Evolutionary conservation across 2,797 vertebrate species (phyloP).

Genomic region (Tauraco hartlaubi): DNA sequence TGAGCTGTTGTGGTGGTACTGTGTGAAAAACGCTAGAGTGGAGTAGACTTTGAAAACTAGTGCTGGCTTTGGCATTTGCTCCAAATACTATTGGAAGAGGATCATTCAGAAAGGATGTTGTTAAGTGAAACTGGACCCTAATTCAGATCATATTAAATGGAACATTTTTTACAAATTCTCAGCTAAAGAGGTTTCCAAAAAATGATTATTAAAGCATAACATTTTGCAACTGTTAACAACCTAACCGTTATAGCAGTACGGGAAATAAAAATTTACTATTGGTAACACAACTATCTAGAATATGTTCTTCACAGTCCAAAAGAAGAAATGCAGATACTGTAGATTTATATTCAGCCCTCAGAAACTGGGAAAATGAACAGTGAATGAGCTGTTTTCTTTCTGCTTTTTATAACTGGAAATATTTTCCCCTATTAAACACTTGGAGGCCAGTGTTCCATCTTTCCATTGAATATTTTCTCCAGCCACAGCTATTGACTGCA

Average conservation of each 20-base stretch:
- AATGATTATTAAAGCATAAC: conserved; percentile 10
- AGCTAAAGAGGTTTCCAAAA: conserved; percentile 20
- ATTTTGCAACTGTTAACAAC: conserved; percentile 47
- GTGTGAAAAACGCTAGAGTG: conserved; percentile 1
- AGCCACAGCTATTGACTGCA: not conserved
- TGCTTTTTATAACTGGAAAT: conserved; percentile 30
- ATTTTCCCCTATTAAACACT: conserved; percentile 3
- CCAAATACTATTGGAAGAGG: conserved; percentile 25
- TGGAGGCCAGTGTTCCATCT: not conserved
- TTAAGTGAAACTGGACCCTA: conserved; percentile 28
- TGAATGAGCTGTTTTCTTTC: conserved; percentile 27
- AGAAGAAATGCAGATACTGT: conserved; percentile 9
- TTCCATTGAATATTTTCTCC: conserved; percentile 13
- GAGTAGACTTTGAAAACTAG: not conserved
- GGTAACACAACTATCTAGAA: conserved; percentile 35
- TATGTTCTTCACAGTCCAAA: conserved; percentile 23
- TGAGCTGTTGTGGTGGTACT: conserved; percentile 24
- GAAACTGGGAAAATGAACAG: conserved; percentile 22
- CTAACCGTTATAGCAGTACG: not conserved
- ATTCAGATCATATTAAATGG: conserved; percentile 1
- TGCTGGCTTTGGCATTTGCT: conserved; percentile 30
- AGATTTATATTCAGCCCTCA: conserved; percentile 13
- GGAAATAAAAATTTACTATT: conserved; percentile 57
- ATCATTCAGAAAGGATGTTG: conserved; percentile 41
- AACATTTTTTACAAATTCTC: conserved; percentile 51